Base-by-base conservation (phyloP, 2,888 invertebrate genomes). In the Antheraea assamensis region DNA sequence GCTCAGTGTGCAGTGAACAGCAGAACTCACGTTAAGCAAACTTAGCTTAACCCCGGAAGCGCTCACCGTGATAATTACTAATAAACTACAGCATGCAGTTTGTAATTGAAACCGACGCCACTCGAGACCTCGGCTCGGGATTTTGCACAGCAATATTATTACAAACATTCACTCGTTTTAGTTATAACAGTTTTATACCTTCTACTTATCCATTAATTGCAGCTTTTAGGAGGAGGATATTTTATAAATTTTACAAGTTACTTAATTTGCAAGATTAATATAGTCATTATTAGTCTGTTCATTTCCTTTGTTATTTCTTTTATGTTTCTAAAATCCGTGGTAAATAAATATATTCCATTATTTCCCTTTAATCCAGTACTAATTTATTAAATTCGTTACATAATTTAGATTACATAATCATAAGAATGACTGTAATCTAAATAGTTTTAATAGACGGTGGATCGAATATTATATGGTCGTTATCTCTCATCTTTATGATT, bases 51-150 rank as follows among this genome's bases (percentile, higher is more conserved):
- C 49, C 71, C 68, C 55, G 61, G 72, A 71, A 71, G 68, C 75
- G 70, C 77, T 75, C 71, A 71, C 64, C 71, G 72, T 74, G 73
- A 75, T 78, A 76, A 78, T 78, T 75, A 75, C 74, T 70, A 71
- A 73, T 75, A 73, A 71, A 71, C 72, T 74, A 71, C 76, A 19
- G 71, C 75, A 73, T 71, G 72, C 66, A 76, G 74, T 73, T 75
- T 72, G 74, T 74, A 75, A 77, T 75, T 76, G 75, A 76, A 77
- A 76, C 75, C 70, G 75, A 76, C 75, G 75, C 68, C 35, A 19
- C 64, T 64, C 42, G 70, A 35, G 35, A 35, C 68, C 71, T 52
- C 31, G 24, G 35, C 72, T 31, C 31, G 61, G 68, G 31, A n/a
- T 68, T 30, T 72, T 72, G 31, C 30, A 42, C 21, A 31, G 30